Percentiles rank a stretch among this genome's conserved stretches.
These are phyloP conservation scores for Odontamblyopus lacepedii DNA, from an alignment of 2,797 vertebrate species.

Conservation along the genomic window DNA sequence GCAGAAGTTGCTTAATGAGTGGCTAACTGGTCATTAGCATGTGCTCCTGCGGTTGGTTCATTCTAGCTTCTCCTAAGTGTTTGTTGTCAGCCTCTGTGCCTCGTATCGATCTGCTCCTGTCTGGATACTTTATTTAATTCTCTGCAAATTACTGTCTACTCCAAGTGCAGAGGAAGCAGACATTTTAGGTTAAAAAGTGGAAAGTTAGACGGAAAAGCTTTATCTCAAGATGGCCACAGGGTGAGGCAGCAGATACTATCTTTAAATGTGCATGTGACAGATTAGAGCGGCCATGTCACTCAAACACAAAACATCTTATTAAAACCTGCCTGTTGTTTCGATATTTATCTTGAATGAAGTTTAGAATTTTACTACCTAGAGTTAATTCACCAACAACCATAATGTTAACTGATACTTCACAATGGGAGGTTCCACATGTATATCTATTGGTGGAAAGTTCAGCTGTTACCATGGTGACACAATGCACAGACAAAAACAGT, in stretches of 20 bases:
- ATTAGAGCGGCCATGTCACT: too few species aligned
- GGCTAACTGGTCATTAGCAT: slow-evolving; percentile 15
- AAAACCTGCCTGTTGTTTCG: too few species aligned
- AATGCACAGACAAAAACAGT: too few species aligned
- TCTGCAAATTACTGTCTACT: slow-evolving; percentile 25
- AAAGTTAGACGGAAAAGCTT: slow-evolving; percentile 26
- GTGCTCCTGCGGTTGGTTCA: slow-evolving; percentile 9
- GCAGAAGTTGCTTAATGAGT: background rate
- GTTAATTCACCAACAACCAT: too few species aligned
- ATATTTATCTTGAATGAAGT: too few species aligned
- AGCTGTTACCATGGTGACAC: too few species aligned
- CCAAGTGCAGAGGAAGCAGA: slow-evolving; percentile 8
- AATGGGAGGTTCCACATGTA: too few species aligned
- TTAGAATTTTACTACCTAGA: too few species aligned
- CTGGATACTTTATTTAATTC: slow-evolving; percentile 26
- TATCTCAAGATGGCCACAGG: slow-evolving; percentile 10
- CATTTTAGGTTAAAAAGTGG: slow-evolving; percentile 8
- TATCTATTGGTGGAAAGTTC: too few species aligned
- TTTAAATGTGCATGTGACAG: too few species aligned
- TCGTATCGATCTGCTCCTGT: slow-evolving; percentile 33
- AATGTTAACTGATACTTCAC: too few species aligned
- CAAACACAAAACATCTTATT: too few species aligned
- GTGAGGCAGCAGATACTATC: slow-evolving; percentile 10
- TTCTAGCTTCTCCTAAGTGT: slow-evolving; percentile 14
- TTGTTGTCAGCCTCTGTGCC: slow-evolving; percentile 30